These are phyloP conservation scores for Agonopterix heracliana DNA, from an alignment of 2,888 invertebrate genomes.

Conservation along the genomic window DNA sequence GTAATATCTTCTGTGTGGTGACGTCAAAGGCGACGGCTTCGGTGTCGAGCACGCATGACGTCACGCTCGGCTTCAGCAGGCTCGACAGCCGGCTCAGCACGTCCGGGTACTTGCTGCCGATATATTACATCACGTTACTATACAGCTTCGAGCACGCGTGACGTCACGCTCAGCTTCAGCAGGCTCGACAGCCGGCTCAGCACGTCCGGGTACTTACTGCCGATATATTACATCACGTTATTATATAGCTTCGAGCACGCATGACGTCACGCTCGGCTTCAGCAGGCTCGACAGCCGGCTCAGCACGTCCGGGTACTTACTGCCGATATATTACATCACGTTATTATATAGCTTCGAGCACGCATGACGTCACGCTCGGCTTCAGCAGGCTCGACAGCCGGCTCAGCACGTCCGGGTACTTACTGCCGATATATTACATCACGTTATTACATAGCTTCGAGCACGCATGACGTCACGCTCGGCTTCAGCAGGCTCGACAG, in stretches of 20 bases:
- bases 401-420: constrained; percentile 95
- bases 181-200: constrained; percentile 79
- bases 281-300: constrained; percentile 76
- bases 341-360: too few relatives aligned
- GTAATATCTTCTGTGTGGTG: constrained; percentile 90
- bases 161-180: constrained; percentile 76
- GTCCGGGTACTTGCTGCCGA: constrained; percentile 91
- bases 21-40: constrained; percentile 98
- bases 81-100: constrained; percentile 81
- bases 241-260: constrained; percentile 97
- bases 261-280: constrained; percentile 79
- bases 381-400: constrained; percentile 76
- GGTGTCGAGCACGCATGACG: constrained; percentile 93
- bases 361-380: constrained; percentile 83
- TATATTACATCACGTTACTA: too few relatives aligned
- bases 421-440: constrained; percentile 38
- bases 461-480: too few relatives aligned
- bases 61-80: constrained; percentile 75
- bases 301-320: constrained; percentile 96
- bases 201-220: constrained; percentile 94
- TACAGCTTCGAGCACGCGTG: constrained; percentile 96
- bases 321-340: too few relatives aligned
- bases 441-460: too few relatives aligned
- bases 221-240: too few relatives aligned
- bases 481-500: too few relatives aligned